A percentile compares a stretch with the other conserved stretches of the same genome.
phyloP scores from a whole-genome alignment of 2,888 invertebrate genomes.

The Noctuana brunneofusca region DNA sequence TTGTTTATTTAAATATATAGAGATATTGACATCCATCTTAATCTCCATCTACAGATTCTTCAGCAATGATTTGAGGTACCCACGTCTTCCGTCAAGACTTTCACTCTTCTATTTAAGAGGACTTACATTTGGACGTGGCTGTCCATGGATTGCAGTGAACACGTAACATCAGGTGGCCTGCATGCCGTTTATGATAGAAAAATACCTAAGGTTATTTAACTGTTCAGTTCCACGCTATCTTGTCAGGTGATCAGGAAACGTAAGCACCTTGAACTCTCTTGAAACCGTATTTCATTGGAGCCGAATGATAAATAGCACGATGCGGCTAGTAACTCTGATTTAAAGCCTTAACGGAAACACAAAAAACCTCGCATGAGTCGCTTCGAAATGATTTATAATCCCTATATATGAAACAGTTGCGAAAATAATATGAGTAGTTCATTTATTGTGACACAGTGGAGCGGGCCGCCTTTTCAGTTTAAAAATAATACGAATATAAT shows the following conservation, averaged over 20 bases:
- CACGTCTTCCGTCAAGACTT: too few relatives aligned
- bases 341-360: slow-evolving; percentile 32
- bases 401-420: slow-evolving; percentile 24
- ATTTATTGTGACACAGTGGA: background rate
- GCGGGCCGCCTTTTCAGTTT: background rate
- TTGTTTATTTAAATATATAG: too few relatives aligned
- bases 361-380: slow-evolving; percentile 31
- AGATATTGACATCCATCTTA: too few relatives aligned
- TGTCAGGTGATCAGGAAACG: background rate
- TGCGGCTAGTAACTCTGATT: slow-evolving; percentile 31
- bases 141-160: too few relatives aligned
- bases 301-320: slow-evolving; percentile 27
- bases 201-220: too few relatives aligned
- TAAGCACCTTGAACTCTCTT: background rate
- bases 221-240: background rate
- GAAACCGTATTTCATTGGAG: slow-evolving; percentile 10
- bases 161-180: too few relatives aligned
- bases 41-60: too few relatives aligned
- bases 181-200: too few relatives aligned
- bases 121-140: too few relatives aligned
- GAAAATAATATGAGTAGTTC: background rate
- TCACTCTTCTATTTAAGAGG: too few relatives aligned
- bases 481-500: background rate
- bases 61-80: too few relatives aligned
- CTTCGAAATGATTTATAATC: slow-evolving; percentile 31